Percentiles rank a stretch among this genome's conserved stretches.
Conservation (phyloP, 2,113 vertebrate genomes). For the cat (Felis catus) region DNA sequence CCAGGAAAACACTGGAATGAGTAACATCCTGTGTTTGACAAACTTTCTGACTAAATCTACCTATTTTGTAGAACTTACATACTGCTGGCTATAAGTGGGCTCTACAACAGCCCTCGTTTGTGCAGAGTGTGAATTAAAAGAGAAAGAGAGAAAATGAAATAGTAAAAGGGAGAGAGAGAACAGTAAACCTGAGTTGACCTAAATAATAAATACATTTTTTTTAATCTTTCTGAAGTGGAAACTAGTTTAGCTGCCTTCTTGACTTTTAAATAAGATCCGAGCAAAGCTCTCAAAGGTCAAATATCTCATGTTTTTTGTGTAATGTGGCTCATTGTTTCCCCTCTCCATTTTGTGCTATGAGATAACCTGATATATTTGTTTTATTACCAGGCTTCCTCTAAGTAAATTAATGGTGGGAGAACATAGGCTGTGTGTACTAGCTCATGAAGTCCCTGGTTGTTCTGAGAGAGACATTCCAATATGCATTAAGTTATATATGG, state of each 20-base stretch:
- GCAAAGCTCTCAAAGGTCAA: background rate
- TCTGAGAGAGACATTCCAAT: background rate
- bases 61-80: background rate
- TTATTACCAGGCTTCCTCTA: background rate
- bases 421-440: fast-evolving
- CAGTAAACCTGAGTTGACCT: background rate
- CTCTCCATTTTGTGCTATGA: background rate
- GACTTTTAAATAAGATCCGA: background rate
- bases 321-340: background rate
- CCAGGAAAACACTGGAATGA: background rate
- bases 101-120: background rate
- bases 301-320: background rate
- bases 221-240: background rate
- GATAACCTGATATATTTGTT: background rate
- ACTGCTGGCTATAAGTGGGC: background rate
- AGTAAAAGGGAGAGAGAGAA: background rate
- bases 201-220: background rate
- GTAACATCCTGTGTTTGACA: background rate
- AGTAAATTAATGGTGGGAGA: background rate
- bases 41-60: background rate
- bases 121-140: background rate
- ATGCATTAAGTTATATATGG: background rate
- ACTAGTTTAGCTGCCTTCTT: background rate
- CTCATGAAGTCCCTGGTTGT: background rate
- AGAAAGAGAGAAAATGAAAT: background rate